Evolutionary conservation across 2,888 invertebrate species (phyloP).

Genomic region (Leptopilina drosophilae): DNA sequence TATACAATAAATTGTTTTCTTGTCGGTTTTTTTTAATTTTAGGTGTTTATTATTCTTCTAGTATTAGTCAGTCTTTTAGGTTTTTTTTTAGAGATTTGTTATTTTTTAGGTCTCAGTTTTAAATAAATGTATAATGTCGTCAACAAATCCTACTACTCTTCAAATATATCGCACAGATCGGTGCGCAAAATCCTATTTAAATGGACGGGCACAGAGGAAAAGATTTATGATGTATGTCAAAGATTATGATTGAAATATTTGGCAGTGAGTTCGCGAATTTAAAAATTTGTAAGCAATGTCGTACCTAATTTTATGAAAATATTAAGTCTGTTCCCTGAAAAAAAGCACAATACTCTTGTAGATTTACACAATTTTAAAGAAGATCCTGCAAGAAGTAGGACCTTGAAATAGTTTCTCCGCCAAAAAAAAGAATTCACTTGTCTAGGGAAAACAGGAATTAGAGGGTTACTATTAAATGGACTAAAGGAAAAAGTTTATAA

Average conservation of each 20-base stretch:
- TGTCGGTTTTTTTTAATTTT: background rate
- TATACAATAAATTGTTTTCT: background rate
- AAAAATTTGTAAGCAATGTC: too few species aligned
- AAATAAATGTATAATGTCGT: background rate
- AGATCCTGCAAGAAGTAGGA: background rate
- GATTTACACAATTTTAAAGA: too few species aligned
- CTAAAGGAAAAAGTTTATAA: conserved; percentile 9
- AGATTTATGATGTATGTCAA: too few species aligned
- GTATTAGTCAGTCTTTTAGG: background rate
- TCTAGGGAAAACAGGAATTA: conserved; percentile 21
- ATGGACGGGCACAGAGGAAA: too few species aligned
- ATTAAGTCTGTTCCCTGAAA: too few species aligned
- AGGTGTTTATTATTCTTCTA: background rate
- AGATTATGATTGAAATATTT: too few species aligned
- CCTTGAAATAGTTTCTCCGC: background rate
- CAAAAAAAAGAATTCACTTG: background rate
- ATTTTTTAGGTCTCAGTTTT: background rate
- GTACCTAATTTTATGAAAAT: too few species aligned
- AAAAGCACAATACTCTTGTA: too few species aligned
- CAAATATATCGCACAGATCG: background rate
- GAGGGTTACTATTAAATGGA: conserved; percentile 32
- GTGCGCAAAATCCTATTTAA: background rate
- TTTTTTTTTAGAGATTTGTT: background rate
- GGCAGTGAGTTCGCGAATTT: too few species aligned
- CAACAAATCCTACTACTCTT: background rate